Conservation (phyloP, 35 echinoderm and acorn worm species). For the Anneissia japonica region DNA sequence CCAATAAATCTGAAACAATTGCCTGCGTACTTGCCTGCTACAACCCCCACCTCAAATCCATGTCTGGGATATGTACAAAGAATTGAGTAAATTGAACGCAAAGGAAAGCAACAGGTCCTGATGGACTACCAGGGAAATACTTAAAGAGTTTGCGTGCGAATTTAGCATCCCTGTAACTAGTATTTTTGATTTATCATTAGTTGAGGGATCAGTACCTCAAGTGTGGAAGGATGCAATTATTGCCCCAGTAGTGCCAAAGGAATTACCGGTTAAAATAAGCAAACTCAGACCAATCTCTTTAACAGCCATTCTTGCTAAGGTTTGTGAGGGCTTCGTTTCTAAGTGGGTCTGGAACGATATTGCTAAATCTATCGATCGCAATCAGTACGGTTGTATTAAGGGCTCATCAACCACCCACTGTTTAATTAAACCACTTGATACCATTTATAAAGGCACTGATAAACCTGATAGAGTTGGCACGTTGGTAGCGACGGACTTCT, state of each 20-base stretch:
- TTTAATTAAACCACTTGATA: not conserved
- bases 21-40: no score
- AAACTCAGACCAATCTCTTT: slow-evolving; percentile 23
- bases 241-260: not conserved
- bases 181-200: slow-evolving; percentile 33
- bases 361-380: not conserved
- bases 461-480: not conserved
- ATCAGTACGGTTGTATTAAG: slow-evolving; percentile 22
- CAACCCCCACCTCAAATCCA: no score
- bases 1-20: no score
- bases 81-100: not conserved
- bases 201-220: slow-evolving; percentile 2
- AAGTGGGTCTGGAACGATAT: slow-evolving; percentile 13
- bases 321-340: slow-evolving; percentile 22
- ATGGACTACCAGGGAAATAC: not conserved
- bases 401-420: slow-evolving; percentile 20
- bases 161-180: not conserved
- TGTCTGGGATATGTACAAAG: slow-evolving; percentile 26
- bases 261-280: not conserved
- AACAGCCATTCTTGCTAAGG: slow-evolving; percentile 14
- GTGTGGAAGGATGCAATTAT: slow-evolving; percentile 15
- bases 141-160: slow-evolving; percentile 9
- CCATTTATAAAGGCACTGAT: not conserved
- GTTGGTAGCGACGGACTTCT: slow-evolving; percentile 37
- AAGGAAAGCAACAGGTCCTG: not conserved